Conservation (phyloP, 2,888 invertebrate genomes). For the Chloroclystis v-ata region DNA sequence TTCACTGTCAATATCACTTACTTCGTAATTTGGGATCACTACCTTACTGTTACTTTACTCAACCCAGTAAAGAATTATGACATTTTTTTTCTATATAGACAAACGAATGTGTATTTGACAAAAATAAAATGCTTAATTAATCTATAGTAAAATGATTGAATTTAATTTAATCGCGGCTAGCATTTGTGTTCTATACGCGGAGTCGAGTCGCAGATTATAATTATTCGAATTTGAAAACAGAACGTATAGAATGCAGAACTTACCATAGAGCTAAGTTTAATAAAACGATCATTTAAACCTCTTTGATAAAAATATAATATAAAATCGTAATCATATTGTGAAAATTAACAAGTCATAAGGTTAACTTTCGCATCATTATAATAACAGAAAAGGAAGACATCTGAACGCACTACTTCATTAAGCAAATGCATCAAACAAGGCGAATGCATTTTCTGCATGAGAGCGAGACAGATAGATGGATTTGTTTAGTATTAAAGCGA, state of each 20-base stretch:
- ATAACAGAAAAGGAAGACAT: conserved; percentile 21
- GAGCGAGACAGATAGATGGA: conserved; percentile 37
- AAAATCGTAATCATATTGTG: not conserved
- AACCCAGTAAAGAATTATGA: conserved; percentile 18
- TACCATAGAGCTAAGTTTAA: not conserved
- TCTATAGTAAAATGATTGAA: too few species aligned
- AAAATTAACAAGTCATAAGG: conserved; percentile 2
- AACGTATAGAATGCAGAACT: not conserved
- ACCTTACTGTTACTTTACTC: conserved; percentile 20
- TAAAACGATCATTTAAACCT: too few species aligned
- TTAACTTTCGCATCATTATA: conserved; percentile 15
- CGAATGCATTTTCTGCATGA: conserved; percentile 37
- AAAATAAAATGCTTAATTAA: too few species aligned
- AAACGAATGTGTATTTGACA: too few species aligned
- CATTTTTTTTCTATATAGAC: not conserved
- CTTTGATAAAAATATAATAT: not conserved
- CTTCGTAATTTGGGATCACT: conserved; percentile 37
- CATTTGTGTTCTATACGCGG: too few species aligned
- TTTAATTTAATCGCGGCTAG: too few species aligned
- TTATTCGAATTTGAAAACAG: not conserved
- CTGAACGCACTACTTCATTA: conserved; percentile 46
- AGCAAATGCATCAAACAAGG: conserved; percentile 49
- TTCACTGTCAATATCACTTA: conserved; percentile 39
- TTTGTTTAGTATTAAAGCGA: conserved; percentile 33
- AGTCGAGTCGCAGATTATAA: too few species aligned